Percentiles rank a stretch among this genome's conserved stretches.
phyloP scores from a whole-genome alignment of 1,140 invertebrate species.

The Drosophila sp. region DNA sequence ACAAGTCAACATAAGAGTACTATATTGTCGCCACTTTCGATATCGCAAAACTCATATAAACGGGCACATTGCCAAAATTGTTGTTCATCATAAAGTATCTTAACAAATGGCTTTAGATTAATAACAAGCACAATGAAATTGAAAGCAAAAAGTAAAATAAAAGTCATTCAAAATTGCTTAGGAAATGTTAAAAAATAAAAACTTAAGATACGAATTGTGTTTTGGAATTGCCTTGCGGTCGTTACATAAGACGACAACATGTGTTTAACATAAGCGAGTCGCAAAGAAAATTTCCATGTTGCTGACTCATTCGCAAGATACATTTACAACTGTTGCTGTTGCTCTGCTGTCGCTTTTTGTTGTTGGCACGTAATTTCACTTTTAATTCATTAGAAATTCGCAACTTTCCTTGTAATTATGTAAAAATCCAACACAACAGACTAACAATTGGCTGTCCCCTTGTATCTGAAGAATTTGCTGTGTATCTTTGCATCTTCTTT shows the following conservation, averaged over 20 bases:
- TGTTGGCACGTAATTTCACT: conserved; percentile 59
- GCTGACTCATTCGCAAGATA: conserved; percentile 56
- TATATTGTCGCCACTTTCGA: conserved; percentile 25
- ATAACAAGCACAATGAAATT: conserved; percentile 23
- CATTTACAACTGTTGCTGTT: conserved; percentile 7
- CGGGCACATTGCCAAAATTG: conserved; percentile 34
- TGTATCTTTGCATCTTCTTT: conserved; percentile 16
- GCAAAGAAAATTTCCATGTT: conserved; percentile 31
- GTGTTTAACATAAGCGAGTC: conserved; percentile 25
- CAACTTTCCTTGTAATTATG: conserved; percentile 64
- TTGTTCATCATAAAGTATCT: conserved; percentile 7
- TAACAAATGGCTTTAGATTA: conserved; percentile 19
- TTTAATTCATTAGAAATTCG: conserved; percentile 56
- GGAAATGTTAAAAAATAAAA: conserved; percentile 1
- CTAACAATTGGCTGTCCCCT: conserved; percentile 8
- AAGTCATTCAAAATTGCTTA: conserved; percentile 3
- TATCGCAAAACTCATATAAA: not conserved
- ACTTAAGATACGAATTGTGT: conserved; percentile 9
- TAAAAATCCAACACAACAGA: conserved; percentile 29
- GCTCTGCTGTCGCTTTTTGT: conserved; percentile 4
- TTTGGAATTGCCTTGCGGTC: not conserved
- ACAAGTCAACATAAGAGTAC: conserved; percentile 8
- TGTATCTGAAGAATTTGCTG: not conserved
- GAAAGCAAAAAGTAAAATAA: conserved; percentile 30
- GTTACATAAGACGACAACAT: conserved; percentile 36